Evolutionary conservation across 2,113 vertebrate genomes (phyloP).

Genomic region (Epinephelus cyanopodus): DNA sequence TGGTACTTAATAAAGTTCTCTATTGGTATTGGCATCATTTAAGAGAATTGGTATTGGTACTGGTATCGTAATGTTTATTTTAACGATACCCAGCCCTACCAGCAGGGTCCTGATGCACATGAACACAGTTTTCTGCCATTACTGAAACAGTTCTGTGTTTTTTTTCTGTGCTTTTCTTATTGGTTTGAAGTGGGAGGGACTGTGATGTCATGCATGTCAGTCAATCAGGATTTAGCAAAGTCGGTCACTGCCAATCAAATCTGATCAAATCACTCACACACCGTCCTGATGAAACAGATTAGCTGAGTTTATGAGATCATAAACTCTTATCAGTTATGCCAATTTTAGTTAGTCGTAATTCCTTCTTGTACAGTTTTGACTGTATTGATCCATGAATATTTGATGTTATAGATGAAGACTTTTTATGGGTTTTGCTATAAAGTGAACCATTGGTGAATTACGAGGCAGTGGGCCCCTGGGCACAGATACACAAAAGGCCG

Average conservation of each 20-base stretch:
- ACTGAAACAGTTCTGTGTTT: background rate
- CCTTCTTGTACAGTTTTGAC: background rate
- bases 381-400: background rate
- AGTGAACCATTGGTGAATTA: background rate
- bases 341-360: background rate
- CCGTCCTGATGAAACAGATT: background rate
- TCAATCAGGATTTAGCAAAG: conserved; percentile 1
- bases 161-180: background rate
- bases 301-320: background rate
- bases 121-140: background rate
- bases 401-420: background rate
- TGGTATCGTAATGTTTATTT: no score
- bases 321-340: background rate
- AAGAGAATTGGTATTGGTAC: no score
- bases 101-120: background rate
- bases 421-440: conserved; percentile 29
- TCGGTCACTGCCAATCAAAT: background rate
- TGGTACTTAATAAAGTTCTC: no score
- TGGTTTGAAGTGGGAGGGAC: background rate
- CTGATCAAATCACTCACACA: background rate
- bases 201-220: background rate
- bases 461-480: no score
- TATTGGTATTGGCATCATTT: no score
- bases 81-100: no score
- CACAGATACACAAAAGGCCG: no score